Evolutionary conservation across 1,140 invertebrate species (phyloP).

Genomic region (Nasonia vitripennis): DNA sequence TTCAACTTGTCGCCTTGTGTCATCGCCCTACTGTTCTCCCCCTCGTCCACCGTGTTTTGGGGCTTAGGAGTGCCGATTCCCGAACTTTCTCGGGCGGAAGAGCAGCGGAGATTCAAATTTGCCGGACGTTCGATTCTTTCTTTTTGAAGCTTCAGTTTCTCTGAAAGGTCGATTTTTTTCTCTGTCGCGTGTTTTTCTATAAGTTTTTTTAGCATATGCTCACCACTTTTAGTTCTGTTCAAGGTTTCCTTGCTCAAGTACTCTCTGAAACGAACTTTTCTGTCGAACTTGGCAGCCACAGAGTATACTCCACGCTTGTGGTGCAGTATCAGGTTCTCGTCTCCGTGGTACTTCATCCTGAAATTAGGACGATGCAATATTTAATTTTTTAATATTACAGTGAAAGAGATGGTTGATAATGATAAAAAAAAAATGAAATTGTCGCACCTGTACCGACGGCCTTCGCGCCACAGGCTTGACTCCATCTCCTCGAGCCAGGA

Average conservation of each 20-base stretch:
- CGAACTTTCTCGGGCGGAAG: background rate
- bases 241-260: background rate
- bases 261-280: background rate
- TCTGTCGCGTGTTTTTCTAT: too few species aligned
- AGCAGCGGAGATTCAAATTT: background rate
- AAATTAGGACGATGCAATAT: slow-evolving; percentile 34
- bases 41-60: background rate
- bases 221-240: background rate
- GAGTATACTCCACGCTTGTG: slow-evolving; percentile 74
- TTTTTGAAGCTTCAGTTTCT: too few species aligned
- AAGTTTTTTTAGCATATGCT: background rate
- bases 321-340: slow-evolving; percentile 66
- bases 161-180: too few species aligned
- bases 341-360: slow-evolving; percentile 67
- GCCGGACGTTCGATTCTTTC: too few species aligned
- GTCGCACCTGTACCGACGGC: slow-evolving; percentile 72
- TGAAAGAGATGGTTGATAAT: too few species aligned
- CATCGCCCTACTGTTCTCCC: background rate
- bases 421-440: background rate
- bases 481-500: slow-evolving; percentile 82
- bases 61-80: background rate
- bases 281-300: slow-evolving; percentile 62
- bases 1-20: slow-evolving; percentile 67
- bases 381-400: background rate
- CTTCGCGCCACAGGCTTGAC: slow-evolving; percentile 70